phyloP scores from a whole-genome alignment of 1,140 invertebrate species.

The Charaxes varanes region DNA sequence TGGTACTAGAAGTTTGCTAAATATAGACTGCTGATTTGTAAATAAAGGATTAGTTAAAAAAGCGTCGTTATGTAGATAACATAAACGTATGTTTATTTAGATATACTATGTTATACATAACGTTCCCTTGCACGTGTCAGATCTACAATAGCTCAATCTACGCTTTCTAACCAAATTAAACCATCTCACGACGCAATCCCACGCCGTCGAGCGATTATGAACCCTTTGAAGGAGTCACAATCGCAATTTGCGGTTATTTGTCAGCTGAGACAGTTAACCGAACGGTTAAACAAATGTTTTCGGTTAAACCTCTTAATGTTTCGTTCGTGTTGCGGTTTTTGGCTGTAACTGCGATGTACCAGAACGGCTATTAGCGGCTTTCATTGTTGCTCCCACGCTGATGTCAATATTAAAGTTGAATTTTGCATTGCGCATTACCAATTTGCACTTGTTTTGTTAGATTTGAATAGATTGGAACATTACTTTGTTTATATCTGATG shows the following conservation, averaged over 20 bases:
- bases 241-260: constrained; percentile 65
- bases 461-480: too few species aligned
- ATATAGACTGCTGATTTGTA: too few species aligned
- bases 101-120: too few species aligned
- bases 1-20: too few species aligned
- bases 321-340: constrained; percentile 41
- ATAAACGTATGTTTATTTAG: too few species aligned
- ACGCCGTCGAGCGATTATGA: constrained; percentile 56
- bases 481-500: too few species aligned
- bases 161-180: constrained; percentile 58
- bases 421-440: too few species aligned
- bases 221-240: constrained; percentile 64
- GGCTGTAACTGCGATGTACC: constrained; percentile 31
- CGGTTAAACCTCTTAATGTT: constrained; percentile 50
- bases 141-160: constrained; percentile 62
- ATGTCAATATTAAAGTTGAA: too few species aligned
- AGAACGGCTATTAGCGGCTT: constrained; percentile 27
- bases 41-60: too few species aligned
- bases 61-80: too few species aligned
- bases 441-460: too few species aligned
- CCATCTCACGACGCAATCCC: constrained; percentile 41
- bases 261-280: constrained; percentile 44
- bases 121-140: constrained; percentile 30
- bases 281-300: constrained; percentile 41
- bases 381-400: constrained; percentile 25